phyloP scores from a whole-genome alignment of 2,888 invertebrate species.

The Drosophila robusta region DNA sequence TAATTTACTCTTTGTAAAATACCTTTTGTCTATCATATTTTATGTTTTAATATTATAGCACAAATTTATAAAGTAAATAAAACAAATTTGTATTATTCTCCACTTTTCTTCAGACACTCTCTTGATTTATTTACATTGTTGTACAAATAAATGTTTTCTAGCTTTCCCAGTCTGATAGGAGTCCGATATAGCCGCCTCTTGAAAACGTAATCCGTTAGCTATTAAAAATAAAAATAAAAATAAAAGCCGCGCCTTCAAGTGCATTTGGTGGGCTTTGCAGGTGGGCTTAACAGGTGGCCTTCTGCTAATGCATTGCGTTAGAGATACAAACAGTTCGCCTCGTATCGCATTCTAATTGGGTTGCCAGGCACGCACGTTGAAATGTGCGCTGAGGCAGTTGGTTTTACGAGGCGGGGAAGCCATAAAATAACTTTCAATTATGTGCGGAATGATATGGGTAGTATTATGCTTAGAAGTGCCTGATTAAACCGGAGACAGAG shows the following conservation, averaged over 20 bases:
- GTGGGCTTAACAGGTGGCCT: slow-evolving; percentile 31
- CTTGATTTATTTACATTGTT: too few relatives aligned
- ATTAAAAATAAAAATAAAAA: slow-evolving; percentile 14
- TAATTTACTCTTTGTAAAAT: too few relatives aligned
- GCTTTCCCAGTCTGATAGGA: background rate
- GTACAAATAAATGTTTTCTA: too few relatives aligned
- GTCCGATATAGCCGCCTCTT: background rate
- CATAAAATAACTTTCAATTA: slow-evolving; percentile 80
- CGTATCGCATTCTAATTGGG: slow-evolving; percentile 60
- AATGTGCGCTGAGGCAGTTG: slow-evolving; percentile 48
- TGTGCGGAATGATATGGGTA: slow-evolving; percentile 48
- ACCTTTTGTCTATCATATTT: background rate
- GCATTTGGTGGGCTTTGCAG: slow-evolving; percentile 49
- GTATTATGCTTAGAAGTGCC: slow-evolving; percentile 51
- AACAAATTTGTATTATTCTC: too few relatives aligned
- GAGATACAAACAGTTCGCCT: slow-evolving; percentile 14
- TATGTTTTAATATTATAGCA: background rate
- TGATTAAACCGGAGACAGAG: slow-evolving; percentile 37
- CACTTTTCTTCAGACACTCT: too few relatives aligned
- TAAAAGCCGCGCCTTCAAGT: slow-evolving; percentile 31
- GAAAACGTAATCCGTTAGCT: background rate
- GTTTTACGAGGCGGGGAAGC: slow-evolving; percentile 62
- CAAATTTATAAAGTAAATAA: too few relatives aligned
- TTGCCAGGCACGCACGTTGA: slow-evolving; percentile 66
- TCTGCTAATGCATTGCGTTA: slow-evolving; percentile 28